Conservation (phyloP, 2,888 invertebrate species). For the Branchellion lobata region DNA sequence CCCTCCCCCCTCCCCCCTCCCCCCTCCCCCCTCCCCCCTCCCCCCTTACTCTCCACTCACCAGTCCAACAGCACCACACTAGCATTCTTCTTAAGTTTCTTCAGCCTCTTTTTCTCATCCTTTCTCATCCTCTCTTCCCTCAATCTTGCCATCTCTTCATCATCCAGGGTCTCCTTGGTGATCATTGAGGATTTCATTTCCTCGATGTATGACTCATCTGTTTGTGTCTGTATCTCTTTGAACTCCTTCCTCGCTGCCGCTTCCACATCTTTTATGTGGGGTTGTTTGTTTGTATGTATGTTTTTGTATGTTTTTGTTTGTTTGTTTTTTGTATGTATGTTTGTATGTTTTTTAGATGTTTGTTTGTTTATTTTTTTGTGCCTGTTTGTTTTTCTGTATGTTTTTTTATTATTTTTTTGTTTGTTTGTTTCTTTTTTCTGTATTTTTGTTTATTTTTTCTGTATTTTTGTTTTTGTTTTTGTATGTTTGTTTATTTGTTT, state of each 20-base stretch:
- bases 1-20: too few relatives aligned
- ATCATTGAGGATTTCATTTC: constrained; percentile 20
- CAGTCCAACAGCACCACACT: constrained; percentile 32
- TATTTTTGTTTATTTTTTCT: too few relatives aligned
- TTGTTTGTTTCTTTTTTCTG: too few relatives aligned
- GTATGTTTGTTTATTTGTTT: too few relatives aligned
- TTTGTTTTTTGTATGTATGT: not conserved
- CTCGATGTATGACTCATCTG: constrained; percentile 38
- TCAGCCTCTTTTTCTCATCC: constrained; percentile 36
- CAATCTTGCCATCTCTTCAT: constrained; percentile 28
- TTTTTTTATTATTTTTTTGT: too few relatives aligned
- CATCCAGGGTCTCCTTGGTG: constrained; percentile 28
- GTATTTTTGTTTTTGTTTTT: too few relatives aligned
- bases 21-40: too few relatives aligned
- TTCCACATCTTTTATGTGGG: not conserved
- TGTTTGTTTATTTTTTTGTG: too few relatives aligned
- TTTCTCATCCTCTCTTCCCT: constrained; percentile 27
- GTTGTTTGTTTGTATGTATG: constrained; percentile 20
- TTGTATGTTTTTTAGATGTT: too few relatives aligned
- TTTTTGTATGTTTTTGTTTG: not conserved
- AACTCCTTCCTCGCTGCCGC: constrained; percentile 14
- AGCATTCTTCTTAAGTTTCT: constrained; percentile 30
- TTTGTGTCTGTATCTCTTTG: constrained; percentile 7
- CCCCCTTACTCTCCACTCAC: not conserved
- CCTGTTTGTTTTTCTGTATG: too few relatives aligned